These are phyloP conservation scores for Malurus alboscapulatus DNA, from an alignment of 2,113 vertebrate species.

Conservation along the genomic window DNA sequence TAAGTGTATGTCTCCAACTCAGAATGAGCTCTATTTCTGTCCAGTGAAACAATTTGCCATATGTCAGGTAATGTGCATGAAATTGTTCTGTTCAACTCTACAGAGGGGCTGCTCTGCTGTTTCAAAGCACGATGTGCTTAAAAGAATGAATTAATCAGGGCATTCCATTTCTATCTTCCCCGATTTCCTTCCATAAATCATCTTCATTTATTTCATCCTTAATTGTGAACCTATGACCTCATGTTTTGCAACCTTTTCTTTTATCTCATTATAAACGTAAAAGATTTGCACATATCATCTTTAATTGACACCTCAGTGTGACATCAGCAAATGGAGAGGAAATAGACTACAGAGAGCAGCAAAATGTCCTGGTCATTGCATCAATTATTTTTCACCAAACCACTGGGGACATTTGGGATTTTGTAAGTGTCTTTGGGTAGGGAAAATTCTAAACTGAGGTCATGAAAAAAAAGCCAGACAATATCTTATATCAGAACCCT, in stretches of 20 bases:
- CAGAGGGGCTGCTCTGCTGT: accelerated
- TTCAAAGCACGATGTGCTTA: background rate
- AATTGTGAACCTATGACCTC: conserved; percentile 63
- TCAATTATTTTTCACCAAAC: conserved; percentile 41
- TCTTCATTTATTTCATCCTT: conserved; percentile 63
- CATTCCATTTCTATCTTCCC: background rate
- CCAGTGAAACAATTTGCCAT: background rate
- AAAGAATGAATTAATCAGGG: background rate
- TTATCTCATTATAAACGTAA: conserved; percentile 67
- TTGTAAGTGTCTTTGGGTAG: background rate
- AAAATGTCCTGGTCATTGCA: conserved; percentile 11
- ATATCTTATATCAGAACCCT: background rate
- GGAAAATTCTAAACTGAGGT: background rate
- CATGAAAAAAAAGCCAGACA: background rate
- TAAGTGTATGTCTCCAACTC: background rate
- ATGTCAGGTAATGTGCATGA: background rate
- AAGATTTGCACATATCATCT: conserved; percentile 77
- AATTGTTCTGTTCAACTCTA: background rate
- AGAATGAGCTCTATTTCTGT: background rate
- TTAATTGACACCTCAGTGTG: conserved; percentile 75
- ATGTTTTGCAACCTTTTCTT: conserved; percentile 69
- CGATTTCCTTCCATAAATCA: conserved; percentile 43
- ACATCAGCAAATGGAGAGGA: conserved; percentile 68
- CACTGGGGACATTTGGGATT: background rate
- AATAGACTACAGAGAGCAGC: conserved; percentile 27